Evolutionary conservation across 2,113 vertebrate species (phyloP), one percentile per base, ranked within the genome.

Genomic region (Myiozetetes cayanensis): DNA sequence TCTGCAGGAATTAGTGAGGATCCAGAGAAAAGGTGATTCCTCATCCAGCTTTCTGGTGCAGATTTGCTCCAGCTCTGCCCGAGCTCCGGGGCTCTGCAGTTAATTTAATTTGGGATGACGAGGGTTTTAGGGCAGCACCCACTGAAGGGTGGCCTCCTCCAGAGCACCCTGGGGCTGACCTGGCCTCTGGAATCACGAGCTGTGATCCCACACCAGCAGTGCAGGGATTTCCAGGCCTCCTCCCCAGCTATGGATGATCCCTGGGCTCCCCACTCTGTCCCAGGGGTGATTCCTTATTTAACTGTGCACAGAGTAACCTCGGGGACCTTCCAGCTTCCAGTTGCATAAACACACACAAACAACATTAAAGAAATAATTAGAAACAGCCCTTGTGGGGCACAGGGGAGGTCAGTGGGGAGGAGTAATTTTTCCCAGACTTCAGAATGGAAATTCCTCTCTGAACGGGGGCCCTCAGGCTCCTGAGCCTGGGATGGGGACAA

Each of bases 1-100:
- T 94, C 83, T 88, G 70, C 24, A 65, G 89, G 89, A 94, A 96
- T 93, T 92, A 94, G 52, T 14, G 61, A 66, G 76, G 77, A 84
- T 70, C 59, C 83, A 58, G 55, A 66, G 94, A 87, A 93, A 94
- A 92, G 88, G 94, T 93, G 94, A 92, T 71, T 97, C 84, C 74
- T 58, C 75, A 94, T 93, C 83, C 94, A 86, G 67, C 93, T 71
- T 89, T 84, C 92, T 66, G 68, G 67, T 63, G 76, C 68, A 62
- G 76, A 83, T 90, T 80, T 80, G 83, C 83, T 88, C 43, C 72
- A 89, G 89, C 88, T 84, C 44, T 67, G 83, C 79, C 86, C 88
- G 11, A 41, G 75, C 14, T 2, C 89, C 93, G 74, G 58, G 91
- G 90, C 88, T 87, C 59, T 70, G 82, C 88, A 76, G 90, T 55